Base-by-base conservation (phyloP, 2,888 invertebrate genomes). In the Malacosoma neustria region DNA sequence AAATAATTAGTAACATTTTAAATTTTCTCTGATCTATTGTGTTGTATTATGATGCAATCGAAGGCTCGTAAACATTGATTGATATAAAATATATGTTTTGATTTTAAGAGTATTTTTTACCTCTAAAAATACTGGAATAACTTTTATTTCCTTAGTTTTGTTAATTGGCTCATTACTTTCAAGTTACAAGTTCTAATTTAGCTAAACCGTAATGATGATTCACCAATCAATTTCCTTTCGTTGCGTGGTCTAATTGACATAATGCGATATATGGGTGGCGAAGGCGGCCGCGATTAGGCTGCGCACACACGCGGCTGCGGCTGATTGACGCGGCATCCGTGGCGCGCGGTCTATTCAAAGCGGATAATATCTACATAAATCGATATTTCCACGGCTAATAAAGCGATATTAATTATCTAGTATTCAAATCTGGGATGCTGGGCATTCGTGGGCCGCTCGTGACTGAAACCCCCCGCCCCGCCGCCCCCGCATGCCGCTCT, bases 381-480 rank as follows among this genome's bases (percentile, higher is more conserved):
- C 81, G 81, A 77, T 73, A 72, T 74, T 77, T 71, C 76, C 64
- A 57, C 61, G 68, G 77, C 73, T 81, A 81, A 82, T 81, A 81
- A 80, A 82, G 82, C 74, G 74, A 81, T 84, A 84, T 82, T 82
- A 81, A 84, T 84, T 84, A 84, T 84, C 82, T 79, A 77, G 77
- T 82, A 82, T 81, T 80, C 82, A 82, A 81, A 82, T 82, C 82
- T 80, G 61, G 66, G 63, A 63, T 61, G 72, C 61, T 61, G 68
- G 50, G 63, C 66, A 66, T 63, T 72, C 72, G 74, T 66, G 67
- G 58, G 51, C 53, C 67, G 73, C 57, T 73, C 77, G 76, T 73
- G 77, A 74, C 73, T 51, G 50, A 37, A 37, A 34, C 49, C 40
- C 49, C 40, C 46, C 46, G 49, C 44, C 36, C 46, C 47, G 41